Evolutionary conservation across 1,140 invertebrate species (phyloP).

Genomic region (Drosophila trapezifrons): DNA sequence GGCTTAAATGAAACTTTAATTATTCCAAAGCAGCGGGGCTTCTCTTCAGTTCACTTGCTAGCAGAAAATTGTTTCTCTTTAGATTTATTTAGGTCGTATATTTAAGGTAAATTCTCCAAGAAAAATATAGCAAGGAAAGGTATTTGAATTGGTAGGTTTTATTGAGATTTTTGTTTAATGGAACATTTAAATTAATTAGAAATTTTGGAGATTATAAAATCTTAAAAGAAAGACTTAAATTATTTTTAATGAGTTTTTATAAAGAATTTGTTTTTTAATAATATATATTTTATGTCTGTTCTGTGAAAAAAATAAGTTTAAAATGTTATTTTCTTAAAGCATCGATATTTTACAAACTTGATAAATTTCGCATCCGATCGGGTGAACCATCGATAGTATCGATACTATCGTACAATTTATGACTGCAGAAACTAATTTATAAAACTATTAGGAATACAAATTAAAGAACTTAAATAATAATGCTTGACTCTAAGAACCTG

Average conservation of each 20-base stretch:
- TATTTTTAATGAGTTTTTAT: too few species aligned
- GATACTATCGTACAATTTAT: background rate
- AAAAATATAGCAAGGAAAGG: background rate
- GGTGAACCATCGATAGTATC: background rate
- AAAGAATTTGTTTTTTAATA: too few species aligned
- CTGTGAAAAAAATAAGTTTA: too few species aligned
- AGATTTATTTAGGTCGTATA: slow-evolving; percentile 14
- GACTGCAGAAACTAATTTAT: background rate
- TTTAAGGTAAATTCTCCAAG: background rate
- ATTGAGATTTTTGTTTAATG: background rate
- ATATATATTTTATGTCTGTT: too few species aligned
- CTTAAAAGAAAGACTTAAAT: too few species aligned
- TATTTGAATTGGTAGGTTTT: background rate
- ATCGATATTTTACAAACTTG: too few species aligned
- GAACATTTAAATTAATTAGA: background rate
- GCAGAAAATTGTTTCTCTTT: background rate
- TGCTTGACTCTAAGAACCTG: background rate
- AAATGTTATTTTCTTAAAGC: too few species aligned
- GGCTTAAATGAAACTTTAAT: slow-evolving; percentile 47
- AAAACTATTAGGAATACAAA: background rate
- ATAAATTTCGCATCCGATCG: too few species aligned
- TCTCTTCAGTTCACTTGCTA: background rate
- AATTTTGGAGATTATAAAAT: too few species aligned
- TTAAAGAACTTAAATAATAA: background rate
- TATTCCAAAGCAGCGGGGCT: slow-evolving; percentile 29